Evolutionary conservation across 2,797 vertebrate genomes (phyloP), one percentile per base, ranked within the genome.

Genomic region (Lacerta agilis): DNA sequence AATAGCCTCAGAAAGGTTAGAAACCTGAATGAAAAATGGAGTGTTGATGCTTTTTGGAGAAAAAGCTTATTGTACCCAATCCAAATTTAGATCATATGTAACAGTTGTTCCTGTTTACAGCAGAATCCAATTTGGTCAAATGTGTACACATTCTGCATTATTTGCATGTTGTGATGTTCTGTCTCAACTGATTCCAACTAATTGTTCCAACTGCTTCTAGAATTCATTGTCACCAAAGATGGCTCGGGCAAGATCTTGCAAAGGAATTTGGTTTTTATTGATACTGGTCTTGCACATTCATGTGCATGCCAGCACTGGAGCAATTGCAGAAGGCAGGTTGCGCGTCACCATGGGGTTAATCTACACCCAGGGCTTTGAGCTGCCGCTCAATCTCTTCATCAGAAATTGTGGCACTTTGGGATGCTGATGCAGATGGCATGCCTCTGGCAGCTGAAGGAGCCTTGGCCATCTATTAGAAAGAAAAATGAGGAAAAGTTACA

Each of bases 341-440:
- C 41, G n/a, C 10, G 29, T 1, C 49, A 88, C 76, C 84, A 23
- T 25, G 85, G 5, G 38, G 83, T 97, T 98, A 99, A 96, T 99
- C 98, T 92, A 99, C 98, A 92, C 98, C 99, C 95, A 99, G 95
- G 75, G 99, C 99, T 95, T 98, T 97, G 89, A 99, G 98, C 94
- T 99, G 99, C 90, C 98, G 97, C 96, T 99, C 99, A 36, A 99
- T 99, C 95, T 99, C 99, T 78, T 99, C 99, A 82, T 99, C 99
- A 0, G 99, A 98, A 92, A 99, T 98, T 33, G 97, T 97, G 92
- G 97, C 85, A 78, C 96, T 87, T 93, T 98, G 98, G 85, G 98
- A 97, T 75, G 98, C 96, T 20, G 98, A 97, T 4, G 98, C 97
- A 38, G 97, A 96, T 0, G 98, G 99, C 88, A 98, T 90, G 79